These are phyloP conservation scores for Phyllostomus discolor DNA, from an alignment of 2,113 vertebrate species.

Conservation along the genomic window DNA sequence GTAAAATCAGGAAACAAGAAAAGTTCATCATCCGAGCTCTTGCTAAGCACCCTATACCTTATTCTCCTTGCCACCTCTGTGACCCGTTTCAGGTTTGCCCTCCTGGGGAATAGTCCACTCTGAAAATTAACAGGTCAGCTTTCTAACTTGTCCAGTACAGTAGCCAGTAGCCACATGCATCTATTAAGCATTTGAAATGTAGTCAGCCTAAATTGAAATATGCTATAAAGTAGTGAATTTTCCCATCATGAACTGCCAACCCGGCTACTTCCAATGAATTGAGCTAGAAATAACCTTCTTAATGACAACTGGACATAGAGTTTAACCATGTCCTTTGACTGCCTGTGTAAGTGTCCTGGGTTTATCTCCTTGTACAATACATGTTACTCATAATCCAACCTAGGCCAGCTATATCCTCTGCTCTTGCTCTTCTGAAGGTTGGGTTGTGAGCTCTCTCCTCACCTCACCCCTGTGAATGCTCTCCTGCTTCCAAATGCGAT, in stretches of 20 bases:
- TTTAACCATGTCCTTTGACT: background rate
- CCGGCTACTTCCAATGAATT: background rate
- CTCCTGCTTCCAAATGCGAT: conserved; percentile 24
- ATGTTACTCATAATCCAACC: background rate
- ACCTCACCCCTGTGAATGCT: background rate
- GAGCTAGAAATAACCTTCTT: background rate
- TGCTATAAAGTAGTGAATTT: background rate
- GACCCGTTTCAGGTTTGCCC: background rate
- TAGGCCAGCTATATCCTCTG: background rate
- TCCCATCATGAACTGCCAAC: background rate
- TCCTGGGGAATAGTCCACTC: background rate
- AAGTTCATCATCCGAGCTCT: background rate
- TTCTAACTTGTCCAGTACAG: background rate
- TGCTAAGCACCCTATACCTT: background rate
- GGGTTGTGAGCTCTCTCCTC: background rate
- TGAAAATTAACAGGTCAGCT: background rate
- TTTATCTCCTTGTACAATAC: background rate
- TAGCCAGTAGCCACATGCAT: background rate
- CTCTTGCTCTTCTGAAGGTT: background rate
- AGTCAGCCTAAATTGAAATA: background rate
- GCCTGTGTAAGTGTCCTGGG: background rate
- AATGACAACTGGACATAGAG: background rate
- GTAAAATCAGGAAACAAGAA: background rate
- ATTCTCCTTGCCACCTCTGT: background rate
- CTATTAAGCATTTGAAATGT: background rate